Base-by-base conservation (phyloP, 2,113 vertebrate genomes). In the Electrona antarctica region DNA sequence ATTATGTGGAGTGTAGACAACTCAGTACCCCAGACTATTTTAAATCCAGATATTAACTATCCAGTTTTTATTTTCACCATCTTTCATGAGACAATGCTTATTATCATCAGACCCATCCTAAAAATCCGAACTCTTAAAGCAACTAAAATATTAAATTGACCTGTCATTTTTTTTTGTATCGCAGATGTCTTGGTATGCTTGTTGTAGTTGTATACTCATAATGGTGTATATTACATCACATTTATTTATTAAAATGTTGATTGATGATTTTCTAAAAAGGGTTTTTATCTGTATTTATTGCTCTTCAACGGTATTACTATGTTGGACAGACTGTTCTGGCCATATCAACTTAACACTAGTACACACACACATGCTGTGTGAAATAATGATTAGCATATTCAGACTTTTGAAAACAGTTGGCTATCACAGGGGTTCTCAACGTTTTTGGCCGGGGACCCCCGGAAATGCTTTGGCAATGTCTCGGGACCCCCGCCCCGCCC, bases 211-310 rank as follows among this genome's bases (percentile, higher is more conserved):
- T 88, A 87, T 84, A 87, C 79, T 90, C 88, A 88, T 81, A 89
- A 86, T 89, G 90, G 84, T 91, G 89, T 89, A 90, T 91, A 90
- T 91, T 90, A 90, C 89, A 91, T 89, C 88, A 87, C 69, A 87
- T 91, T 90, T 88, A 83, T 89, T 91, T 88, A 89, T 87, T 89
- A 89, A 89, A 88, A 90, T 83, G 82, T 85, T 85, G 83, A 86
- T 85, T 85, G 83, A 86, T 33, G 83, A 86, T 89, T 90, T 92
- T 90, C 77, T 77, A 88, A 85, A 85, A 69, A 82, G 61, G 74
- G 69, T 77, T 82, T 63, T 21, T 21, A 21, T 21, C 21, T 1
- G 21, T 21, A 21, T 21, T 21, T 2, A 21, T 21, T 21, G 21
- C 21, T 41, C 33, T 41, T 2, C 33, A 4, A 6, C 33, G 0